Evolutionary conservation across 2,113 vertebrate species (phyloP).

Genomic region (Picathartes gymnocephalus): DNA sequence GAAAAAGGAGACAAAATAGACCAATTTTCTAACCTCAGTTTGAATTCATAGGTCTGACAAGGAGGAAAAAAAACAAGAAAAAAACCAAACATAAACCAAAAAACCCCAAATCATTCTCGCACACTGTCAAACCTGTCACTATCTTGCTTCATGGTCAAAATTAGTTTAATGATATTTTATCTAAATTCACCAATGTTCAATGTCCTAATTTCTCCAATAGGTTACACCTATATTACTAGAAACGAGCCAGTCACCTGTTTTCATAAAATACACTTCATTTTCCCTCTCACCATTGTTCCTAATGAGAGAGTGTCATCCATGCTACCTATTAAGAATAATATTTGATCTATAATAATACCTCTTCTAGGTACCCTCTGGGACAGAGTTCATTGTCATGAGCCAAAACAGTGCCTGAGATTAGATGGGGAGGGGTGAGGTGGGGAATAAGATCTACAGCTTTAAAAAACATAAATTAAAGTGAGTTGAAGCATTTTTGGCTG

Average conservation of each 20-base stretch:
- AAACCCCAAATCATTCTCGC: not conserved
- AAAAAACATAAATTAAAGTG: not conserved
- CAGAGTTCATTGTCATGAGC: not conserved
- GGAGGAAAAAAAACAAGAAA: not conserved
- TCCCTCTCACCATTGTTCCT: not conserved
- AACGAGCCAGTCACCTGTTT: not conserved
- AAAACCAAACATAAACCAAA: not conserved
- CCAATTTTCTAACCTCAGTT: not conserved
- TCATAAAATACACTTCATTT: not conserved
- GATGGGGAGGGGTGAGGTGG: not conserved
- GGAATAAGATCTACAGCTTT: not conserved
- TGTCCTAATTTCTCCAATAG: not conserved
- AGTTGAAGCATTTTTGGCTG: not conserved
- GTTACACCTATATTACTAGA: not conserved
- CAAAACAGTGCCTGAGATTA: not conserved
- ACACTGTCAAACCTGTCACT: not conserved
- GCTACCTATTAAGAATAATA: not conserved
- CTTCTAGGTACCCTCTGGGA: not conserved
- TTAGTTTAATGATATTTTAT: not conserved
- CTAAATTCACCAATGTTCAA: not conserved
- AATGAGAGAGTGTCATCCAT: not conserved
- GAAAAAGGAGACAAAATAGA: not conserved
- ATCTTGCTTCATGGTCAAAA: not conserved
- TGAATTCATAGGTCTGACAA: not conserved
- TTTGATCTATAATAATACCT: not conserved